Conservation (phyloP, 2,113 vertebrate genomes). For the Toxotes chatareus region DNA sequence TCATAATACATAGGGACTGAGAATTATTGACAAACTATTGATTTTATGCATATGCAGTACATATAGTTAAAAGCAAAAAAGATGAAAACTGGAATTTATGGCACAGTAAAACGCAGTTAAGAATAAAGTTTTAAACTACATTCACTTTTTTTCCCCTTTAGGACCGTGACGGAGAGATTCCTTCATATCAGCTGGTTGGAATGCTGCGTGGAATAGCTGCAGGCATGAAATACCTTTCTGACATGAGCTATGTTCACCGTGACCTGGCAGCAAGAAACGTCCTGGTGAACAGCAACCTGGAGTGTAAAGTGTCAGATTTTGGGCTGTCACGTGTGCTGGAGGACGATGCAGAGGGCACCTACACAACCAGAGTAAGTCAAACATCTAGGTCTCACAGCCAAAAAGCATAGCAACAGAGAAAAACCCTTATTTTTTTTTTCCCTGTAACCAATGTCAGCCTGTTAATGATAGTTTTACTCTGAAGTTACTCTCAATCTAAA, state of each 20-base stretch:
- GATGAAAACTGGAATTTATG: not conserved
- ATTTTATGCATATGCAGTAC: not conserved
- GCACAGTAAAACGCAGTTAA: not conserved
- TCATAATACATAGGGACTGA: too few species aligned
- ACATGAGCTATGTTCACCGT: conserved; percentile 97
- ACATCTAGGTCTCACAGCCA: conserved; percentile 14
- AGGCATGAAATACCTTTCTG: conserved; percentile 97
- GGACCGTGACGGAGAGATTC: conserved; percentile 93
- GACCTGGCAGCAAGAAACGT: conserved; percentile 96
- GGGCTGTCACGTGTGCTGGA: conserved; percentile 95
- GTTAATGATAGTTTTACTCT: conserved; percentile 43
- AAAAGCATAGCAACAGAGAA: not conserved
- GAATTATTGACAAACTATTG: not conserved
- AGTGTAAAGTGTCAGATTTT: conserved; percentile 97
- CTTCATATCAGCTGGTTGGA: conserved; percentile 90
- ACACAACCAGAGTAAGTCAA: conserved; percentile 94
- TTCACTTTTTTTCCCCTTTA: conserved; percentile 60
- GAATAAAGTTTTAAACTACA: not conserved
- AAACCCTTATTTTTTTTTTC: conserved; percentile 2
- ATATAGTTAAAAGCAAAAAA: not conserved
- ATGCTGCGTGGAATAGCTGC: conserved; percentile 94
- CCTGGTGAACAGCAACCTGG: conserved; percentile 93
- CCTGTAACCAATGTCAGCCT: conserved; percentile 20
- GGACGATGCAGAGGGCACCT: conserved; percentile 95
- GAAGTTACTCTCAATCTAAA: conserved; percentile 33